phyloP scores from a whole-genome alignment of 2,113 vertebrate genomes.

The Mus musculus region GRCm39 chr16:27342001-27342500 shows the following conservation, averaged over 20 bases:
- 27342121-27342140: background rate
- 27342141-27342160: background rate
- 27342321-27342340: background rate
- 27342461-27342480: conserved; percentile 63
- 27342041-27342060: background rate
- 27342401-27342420: conserved; percentile 22
- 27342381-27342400: background rate
- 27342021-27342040: background rate
- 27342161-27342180: background rate
- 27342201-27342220: background rate
- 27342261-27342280: background rate
- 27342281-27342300: background rate
- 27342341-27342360: background rate
- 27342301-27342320: background rate
- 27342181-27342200: background rate
- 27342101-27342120: background rate
- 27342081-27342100: background rate
- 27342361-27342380: background rate
- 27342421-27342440: conserved; percentile 52
- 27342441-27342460: conserved; percentile 27
- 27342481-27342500: conserved; percentile 78
- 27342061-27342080: background rate
- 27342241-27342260: background rate
- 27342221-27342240: background rate
- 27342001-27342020: background rate